Base-by-base conservation (phyloP, 1,140 invertebrate genomes). In the Telenomus remus region DNA sequence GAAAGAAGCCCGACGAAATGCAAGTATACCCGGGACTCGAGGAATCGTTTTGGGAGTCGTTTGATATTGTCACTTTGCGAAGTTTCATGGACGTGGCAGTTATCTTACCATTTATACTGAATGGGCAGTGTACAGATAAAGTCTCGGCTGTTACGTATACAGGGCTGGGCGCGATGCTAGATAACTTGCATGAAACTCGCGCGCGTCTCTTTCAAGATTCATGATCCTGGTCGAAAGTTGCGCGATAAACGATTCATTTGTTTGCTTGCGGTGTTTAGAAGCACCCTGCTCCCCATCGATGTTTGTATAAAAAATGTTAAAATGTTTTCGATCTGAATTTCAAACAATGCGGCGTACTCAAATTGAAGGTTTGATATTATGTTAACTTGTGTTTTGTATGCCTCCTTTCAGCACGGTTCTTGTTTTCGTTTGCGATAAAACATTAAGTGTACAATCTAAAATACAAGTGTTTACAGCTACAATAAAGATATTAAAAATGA, bases 61-160 rank as follows among this genome's bases (percentile, higher is more conserved):
- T 76, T 68, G 56, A 76, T 76, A 76, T 76, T 76, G 74, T 76
- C 74, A 68, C 66, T 71, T 76, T 63, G 68, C 68, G 48, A 76
- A 76, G 74, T 76, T 71, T 63, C 56, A 71, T 68, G 74, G 74
- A 76, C 74, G 66, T 71, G 53, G 74, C 63, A 71, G 66, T 76
- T 66, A 63, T 71, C 51, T 76, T 66, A 65, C 35, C 39, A 56
- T 70, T 61, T 66, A 66, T 70, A 71, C 61, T 66, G 73, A 76
- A 68, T 56, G 55, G 73, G 65, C 73, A 76, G 73, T 76, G 72
- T 59, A 14, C 12, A 64, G 57, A 57, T 63, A 64, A 66, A 74
- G 73, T 75, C 53, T 66, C 59, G 27, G 60, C 0, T 47, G 42
- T 59, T 59, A 57, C 54, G 39, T 46, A 57, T 51, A 57, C 11